Conservation (phyloP, 2,888 invertebrate genomes). For the Nemotelus pantherinus region DNA sequence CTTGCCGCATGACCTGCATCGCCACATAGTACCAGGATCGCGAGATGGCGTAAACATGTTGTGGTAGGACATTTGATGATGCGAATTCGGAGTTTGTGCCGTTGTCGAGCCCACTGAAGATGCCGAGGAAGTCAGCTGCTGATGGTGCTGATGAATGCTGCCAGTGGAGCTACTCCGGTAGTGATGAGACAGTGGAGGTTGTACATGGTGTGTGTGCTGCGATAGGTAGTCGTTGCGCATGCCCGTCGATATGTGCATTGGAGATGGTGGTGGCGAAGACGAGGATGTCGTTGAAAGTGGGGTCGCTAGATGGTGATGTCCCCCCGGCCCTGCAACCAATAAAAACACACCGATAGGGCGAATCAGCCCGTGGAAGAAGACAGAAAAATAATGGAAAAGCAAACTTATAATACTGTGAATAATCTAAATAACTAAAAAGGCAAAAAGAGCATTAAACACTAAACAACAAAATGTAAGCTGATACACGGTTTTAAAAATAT, state of each 20-base stretch:
- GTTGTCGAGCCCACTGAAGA: conserved; percentile 33
- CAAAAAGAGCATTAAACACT: background rate
- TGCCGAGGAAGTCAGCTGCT: conserved; percentile 16
- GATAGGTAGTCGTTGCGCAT: conserved; percentile 49
- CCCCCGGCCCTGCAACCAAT: conserved; percentile 64
- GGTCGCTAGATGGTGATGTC: conserved; percentile 60
- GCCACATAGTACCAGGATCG: conserved; percentile 79
- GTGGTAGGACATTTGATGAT: conserved; percentile 76
- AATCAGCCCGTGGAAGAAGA: conserved; percentile 63
- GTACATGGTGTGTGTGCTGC: conserved; percentile 36
- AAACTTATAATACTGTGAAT: conserved; percentile 53
- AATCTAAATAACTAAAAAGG: conserved; percentile 46
- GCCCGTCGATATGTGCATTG: conserved; percentile 61
- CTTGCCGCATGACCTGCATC: conserved; percentile 84
- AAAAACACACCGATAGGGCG: conserved; percentile 58
- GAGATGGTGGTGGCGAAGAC: conserved; percentile 62
- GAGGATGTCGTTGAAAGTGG: conserved; percentile 61
- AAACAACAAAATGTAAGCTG: conserved; percentile 43
- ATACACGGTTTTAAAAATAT: conserved; percentile 4
- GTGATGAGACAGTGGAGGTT: conserved; percentile 45
- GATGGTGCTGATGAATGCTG: conserved; percentile 38
- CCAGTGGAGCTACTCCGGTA: conserved; percentile 31
- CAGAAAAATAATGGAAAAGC: conserved; percentile 54
- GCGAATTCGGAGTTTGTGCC: conserved; percentile 54
- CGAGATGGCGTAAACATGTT: conserved; percentile 83